Base-by-base conservation (phyloP, 2,888 invertebrate species). In the Scotopteryx bipunctaria region DNA sequence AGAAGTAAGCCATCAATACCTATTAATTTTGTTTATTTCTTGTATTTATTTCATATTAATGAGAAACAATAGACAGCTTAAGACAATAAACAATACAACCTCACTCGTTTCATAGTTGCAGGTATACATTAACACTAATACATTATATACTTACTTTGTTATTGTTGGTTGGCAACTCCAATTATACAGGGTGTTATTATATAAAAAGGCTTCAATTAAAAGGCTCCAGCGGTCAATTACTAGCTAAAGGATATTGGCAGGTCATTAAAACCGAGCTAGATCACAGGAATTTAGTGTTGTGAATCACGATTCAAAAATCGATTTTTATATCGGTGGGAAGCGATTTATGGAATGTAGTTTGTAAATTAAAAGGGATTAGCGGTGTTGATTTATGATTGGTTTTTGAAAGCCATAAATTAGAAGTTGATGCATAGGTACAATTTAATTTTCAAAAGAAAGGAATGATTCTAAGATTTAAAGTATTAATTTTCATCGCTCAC, bases 121-220 rank as follows among this genome's bases (percentile, higher is more conserved):
- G 3, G 27, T 5, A 27, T n/a, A 27, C 27, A 11, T 11, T 27
- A 27, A 11, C 41, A 31, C 23, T 32, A 32, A 15, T 6, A 14
- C 17, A 42, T 8, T 42, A 15, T 8, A 29, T 42, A 46, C 36
- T 45, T 48, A 15, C 23, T 9, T 14, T 19, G 51, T 41, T 40
- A 16, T 61, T 51, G 57, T 63, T 42, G 38, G 57, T 59, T 57
- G 27, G 57, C 64, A 65, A 64, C 63, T 62, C 63, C 67, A 62
- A 72, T 77, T 69, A 71, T 51, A 51, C 46, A 59, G 66, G 58
- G 65, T 70, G 77, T 74, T 77, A 82, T 81, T 83, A 78, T 67
- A 80, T 75, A 81, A 83, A 81, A 83, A 81, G 73, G 69, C 60
- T 63, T 60, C 79, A 81, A 83, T 84, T 84, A 84, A 75, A 74